A percentile compares a stretch with the other conserved stretches of the same genome.
These are phyloP conservation scores for Desmodus rotundus DNA, from an alignment of 2,113 vertebrate species.

Conservation along the genomic window DNA sequence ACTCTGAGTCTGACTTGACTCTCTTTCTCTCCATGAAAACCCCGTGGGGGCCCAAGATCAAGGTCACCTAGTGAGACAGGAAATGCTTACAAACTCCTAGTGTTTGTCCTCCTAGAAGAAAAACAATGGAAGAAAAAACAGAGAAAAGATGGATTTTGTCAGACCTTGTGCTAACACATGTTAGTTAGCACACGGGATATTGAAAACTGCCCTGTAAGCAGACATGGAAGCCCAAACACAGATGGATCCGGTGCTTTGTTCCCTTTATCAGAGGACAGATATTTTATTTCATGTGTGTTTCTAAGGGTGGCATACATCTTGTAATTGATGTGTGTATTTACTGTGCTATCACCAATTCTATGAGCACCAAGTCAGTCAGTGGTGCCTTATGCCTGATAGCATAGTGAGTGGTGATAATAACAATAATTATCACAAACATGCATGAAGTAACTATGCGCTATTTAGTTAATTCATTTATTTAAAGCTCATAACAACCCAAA, in stretches of 20 bases:
- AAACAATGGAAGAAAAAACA: not conserved
- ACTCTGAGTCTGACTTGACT: fast-evolving
- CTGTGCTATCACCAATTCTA: fast-evolving
- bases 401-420: not conserved
- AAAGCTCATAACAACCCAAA: not conserved
- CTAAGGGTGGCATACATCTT: not conserved
- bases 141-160: not conserved
- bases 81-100: not conserved
- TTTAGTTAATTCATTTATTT: not conserved
- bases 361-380: not conserved
- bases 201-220: not conserved
- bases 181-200: not conserved
- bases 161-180: not conserved
- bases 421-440: not conserved
- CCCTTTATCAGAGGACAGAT: not conserved
- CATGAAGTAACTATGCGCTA: not conserved
- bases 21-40: not conserved
- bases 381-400: not conserved
- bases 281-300: not conserved
- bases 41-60: not conserved
- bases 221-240: not conserved
- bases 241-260: not conserved
- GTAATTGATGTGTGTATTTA: fast-evolving
- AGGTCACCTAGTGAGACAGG: fast-evolving
- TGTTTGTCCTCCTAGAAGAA: not conserved